Evolutionary conservation across 2,797 vertebrate genomes (phyloP).

Genomic region (Lepus townsendii): DNA sequence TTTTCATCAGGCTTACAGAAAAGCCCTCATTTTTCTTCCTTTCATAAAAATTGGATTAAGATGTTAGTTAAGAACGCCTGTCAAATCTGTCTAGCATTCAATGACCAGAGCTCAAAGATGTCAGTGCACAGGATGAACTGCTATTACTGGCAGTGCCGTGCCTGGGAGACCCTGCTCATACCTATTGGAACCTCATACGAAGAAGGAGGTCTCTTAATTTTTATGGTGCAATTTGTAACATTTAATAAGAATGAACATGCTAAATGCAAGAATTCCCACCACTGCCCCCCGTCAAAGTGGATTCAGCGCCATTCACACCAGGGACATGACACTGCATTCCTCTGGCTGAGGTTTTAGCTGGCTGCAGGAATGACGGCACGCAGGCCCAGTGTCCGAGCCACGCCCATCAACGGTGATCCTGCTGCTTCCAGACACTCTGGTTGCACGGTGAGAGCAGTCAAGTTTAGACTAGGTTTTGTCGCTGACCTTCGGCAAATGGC

Average conservation of each 20-base stretch:
- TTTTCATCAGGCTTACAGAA: conserved; percentile 57
- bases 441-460: background rate
- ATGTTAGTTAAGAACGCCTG: conserved; percentile 61
- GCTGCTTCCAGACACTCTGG: background rate
- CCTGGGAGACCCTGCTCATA: background rate
- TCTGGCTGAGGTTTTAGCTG: background rate
- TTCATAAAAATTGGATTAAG: conserved; percentile 76
- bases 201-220: conserved; percentile 8
- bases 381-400: background rate
- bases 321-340: rapidly evolving
- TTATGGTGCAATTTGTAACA: conserved; percentile 13
- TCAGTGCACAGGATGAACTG: background rate
- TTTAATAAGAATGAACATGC: background rate
- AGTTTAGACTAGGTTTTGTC: conserved; percentile 4
- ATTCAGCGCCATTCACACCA: too few relatives aligned
- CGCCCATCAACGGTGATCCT: background rate
- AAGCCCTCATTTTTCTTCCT: conserved; percentile 62
- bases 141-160: background rate
- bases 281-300: background rate
- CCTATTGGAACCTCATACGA: background rate
- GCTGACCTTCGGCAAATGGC: conserved; percentile 38
- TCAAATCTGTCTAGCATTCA: conserved; percentile 40
- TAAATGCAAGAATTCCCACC: background rate
- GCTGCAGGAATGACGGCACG: background rate
- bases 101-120: conserved; percentile 1